Conservation (phyloP, 2,888 invertebrate species). For the Byasa hedistus region DNA sequence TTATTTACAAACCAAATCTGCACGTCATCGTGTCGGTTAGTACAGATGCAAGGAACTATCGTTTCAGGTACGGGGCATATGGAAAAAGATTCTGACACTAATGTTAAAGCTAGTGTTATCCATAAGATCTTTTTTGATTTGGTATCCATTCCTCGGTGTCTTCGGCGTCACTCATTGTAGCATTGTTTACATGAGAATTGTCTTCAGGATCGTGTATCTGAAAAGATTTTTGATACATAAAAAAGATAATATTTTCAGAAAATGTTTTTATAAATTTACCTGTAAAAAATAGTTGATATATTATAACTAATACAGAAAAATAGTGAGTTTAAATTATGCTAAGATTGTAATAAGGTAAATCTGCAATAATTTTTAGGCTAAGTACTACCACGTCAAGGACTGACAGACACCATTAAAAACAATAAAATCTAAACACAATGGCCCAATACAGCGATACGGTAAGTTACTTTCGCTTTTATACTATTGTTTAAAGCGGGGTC, state of each 20-base stretch:
- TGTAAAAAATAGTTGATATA: too few species aligned
- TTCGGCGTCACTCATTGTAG: conserved; percentile 66
- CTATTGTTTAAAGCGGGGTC: conserved; percentile 69
- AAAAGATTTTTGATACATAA: neutral
- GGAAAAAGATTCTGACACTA: conserved; percentile 46
- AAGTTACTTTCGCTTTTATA: conserved; percentile 67
- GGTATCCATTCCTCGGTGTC: conserved; percentile 65
- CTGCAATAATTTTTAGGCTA: conserved; percentile 21
- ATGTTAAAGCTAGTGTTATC: conserved; percentile 50
- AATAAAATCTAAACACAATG: conserved; percentile 71
- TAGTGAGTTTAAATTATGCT: too few species aligned
- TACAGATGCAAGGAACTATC: conserved; percentile 90
- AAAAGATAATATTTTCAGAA: too few species aligned
- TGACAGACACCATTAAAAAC: conserved; percentile 58
- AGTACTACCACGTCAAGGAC: conserved; percentile 68
- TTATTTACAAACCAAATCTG: conserved; percentile 87
- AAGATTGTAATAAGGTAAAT: neutral
- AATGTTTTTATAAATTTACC: too few species aligned
- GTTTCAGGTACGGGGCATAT: conserved; percentile 87
- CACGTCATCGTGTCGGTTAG: conserved; percentile 86
- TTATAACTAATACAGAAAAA: too few species aligned
- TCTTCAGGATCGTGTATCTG: conserved; percentile 5
- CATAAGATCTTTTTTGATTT: conserved; percentile 57
- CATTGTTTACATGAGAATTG: conserved; percentile 33
- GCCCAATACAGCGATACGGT: conserved; percentile 61